Conservation (phyloP, 2,888 invertebrate genomes). For the Parapristionchus giblindavisi region DNA sequence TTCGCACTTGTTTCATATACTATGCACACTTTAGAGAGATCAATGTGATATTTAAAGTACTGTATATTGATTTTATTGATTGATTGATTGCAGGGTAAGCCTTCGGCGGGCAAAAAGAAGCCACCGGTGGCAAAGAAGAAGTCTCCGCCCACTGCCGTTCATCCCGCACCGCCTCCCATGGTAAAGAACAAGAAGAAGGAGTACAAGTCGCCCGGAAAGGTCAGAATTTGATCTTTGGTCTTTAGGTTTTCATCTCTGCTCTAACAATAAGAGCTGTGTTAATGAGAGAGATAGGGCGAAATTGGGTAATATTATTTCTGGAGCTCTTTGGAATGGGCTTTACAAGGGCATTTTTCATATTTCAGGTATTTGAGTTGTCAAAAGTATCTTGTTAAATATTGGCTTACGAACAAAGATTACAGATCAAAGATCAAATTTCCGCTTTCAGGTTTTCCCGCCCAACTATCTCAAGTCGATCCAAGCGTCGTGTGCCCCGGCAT, state of each 20-base stretch:
- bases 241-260: neutral
- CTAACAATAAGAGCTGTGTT: neutral
- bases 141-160: neutral
- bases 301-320: too few relatives aligned
- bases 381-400: neutral
- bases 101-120: neutral
- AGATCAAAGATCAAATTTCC: too few relatives aligned
- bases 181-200: conserved; percentile 37
- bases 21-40: neutral
- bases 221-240: neutral
- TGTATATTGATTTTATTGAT: neutral
- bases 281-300: neutral
- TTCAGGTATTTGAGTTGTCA: neutral
- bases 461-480: conserved; percentile 27
- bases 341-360: too few relatives aligned
- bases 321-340: too few relatives aligned
- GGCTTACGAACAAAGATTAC: neutral
- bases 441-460: conserved; percentile 35
- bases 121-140: conserved; percentile 28
- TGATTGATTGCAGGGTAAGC: neutral
- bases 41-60: neutral
- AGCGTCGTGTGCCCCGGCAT: too few relatives aligned
- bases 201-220: conserved; percentile 36
- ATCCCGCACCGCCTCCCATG: conserved; percentile 15
- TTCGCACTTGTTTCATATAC: neutral